Base-by-base conservation (phyloP, 1,140 invertebrate genomes). In the Pseudomyrmex dendroicus region DNA sequence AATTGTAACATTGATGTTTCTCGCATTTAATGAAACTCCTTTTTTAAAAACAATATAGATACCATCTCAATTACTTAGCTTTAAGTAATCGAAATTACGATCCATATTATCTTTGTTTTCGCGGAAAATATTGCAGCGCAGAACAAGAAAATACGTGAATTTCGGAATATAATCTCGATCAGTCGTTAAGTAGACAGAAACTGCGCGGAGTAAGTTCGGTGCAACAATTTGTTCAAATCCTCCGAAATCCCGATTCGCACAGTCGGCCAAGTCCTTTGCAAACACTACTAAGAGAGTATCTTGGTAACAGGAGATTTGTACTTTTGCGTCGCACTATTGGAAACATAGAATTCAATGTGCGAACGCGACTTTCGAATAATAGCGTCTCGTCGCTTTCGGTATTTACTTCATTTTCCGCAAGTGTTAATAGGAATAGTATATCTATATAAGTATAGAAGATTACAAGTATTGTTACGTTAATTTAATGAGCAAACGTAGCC, bases 171-270 rank as follows among this genome's bases (percentile, higher is more conserved):
- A 86, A 86, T 86, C 73, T 86, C 73, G 44, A 70, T 64, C 78
- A 52, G 67, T 86, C 83, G 86, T 89, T 89, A 89, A 91, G 89
- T 90, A 90, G 67, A 86, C 80, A 68, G 85, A 85, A 85, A 90
- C 85, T 70, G 66, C 83, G 62, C 73, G 76, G 59, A 44, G 77
- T 46, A 87, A 89, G 89, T 89, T 88, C 84, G 66, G 70, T 46
- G 84, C 82, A 89, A 92, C 90, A 90, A 92, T 92, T 92, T 91
- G 90, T 91, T 90, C 87, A 91, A 91, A 92, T 92, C 91, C 91
- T 85, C 62, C 46, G 82, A 91, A 92, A 92, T 92, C 91, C 91
- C 90, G 89, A 91, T 91, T 80, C 86, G 86, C 80, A 70, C 73
- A 89, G 91, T 86, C 86, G 52, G 83, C 62, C 87, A 83, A 89